Conservation (phyloP, 2,113 vertebrate species). For the Scomber scombrus region DNA sequence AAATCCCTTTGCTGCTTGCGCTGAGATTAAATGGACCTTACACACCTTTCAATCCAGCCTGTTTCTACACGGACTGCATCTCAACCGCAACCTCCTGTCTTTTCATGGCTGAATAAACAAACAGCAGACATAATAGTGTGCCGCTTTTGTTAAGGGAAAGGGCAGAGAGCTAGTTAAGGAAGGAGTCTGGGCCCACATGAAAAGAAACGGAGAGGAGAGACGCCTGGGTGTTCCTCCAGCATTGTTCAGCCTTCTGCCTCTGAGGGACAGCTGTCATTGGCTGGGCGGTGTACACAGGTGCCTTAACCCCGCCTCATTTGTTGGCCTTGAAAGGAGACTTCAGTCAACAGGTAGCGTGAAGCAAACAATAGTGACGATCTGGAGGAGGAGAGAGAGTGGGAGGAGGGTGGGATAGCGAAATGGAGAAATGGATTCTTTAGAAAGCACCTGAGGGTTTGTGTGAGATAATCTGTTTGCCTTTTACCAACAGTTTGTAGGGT, state of each 20-base stretch:
- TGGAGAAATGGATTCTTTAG: conserved; percentile 61
- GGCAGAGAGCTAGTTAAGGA: conserved; percentile 76
- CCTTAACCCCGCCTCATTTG: conserved; percentile 60
- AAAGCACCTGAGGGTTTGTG: conserved; percentile 73
- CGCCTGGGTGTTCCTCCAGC: conserved; percentile 72
- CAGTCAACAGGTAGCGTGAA: conserved; percentile 75
- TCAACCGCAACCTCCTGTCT: conserved; percentile 56
- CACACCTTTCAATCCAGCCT: conserved; percentile 35
- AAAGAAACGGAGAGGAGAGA: conserved; percentile 67
- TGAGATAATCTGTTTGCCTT: conserved; percentile 80
- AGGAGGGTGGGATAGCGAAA: conserved; percentile 48
- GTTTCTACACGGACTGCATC: conserved; percentile 56
- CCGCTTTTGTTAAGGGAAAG: conserved; percentile 73
- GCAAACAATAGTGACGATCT: conserved; percentile 67
- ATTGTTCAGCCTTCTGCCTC: conserved; percentile 75
- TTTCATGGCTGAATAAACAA: conserved; percentile 76
- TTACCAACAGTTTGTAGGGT: conserved; percentile 56
- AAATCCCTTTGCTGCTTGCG: conserved; percentile 40
- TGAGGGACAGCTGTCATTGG: conserved; percentile 82
- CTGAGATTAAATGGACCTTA: conserved; percentile 39
- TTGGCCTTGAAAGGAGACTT: conserved; percentile 71
- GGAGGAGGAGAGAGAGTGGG: conserved; percentile 41
- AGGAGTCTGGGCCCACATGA: conserved; percentile 66
- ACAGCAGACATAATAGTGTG: conserved; percentile 69
- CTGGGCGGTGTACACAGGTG: conserved; percentile 76